Conservation (phyloP, 2,888 invertebrate species). For the Pseudococcus longispinus region DNA sequence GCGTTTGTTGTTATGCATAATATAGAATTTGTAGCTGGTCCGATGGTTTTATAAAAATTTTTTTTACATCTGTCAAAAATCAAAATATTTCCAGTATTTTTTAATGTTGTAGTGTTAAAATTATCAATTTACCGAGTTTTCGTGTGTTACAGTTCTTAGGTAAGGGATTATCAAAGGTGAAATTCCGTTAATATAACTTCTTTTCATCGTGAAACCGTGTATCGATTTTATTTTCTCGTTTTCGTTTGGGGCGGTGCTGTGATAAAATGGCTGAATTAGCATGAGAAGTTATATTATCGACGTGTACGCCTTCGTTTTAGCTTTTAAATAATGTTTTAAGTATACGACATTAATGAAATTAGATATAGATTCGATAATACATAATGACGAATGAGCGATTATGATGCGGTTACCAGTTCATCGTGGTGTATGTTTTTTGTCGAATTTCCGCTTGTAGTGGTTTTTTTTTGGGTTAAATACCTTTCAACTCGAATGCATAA, state of each 20-base stretch:
- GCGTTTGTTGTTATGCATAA: conserved; percentile 27
- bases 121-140: neutral
- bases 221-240: conserved; percentile 53
- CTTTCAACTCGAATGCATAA: neutral
- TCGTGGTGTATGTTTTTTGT: neutral
- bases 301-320: neutral
- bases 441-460: neutral
- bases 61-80: neutral
- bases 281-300: conserved; percentile 19
- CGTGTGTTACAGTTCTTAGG: conserved; percentile 7
- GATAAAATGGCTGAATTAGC: conserved; percentile 54
- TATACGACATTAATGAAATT: neutral
- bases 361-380: neutral
- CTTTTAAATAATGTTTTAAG: neutral
- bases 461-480: neutral
- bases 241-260: conserved; percentile 54
- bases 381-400: neutral
- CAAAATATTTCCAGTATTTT: neutral
- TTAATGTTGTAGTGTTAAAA: conserved; percentile 16
- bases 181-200: conserved; percentile 25
- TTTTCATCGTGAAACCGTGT: conserved; percentile 24
- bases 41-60: neutral
- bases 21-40: neutral
- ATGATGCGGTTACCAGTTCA: neutral
- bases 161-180: conserved; percentile 19